Percentiles rank a stretch among this genome's conserved stretches.
Evolutionary conservation across 1,140 invertebrate genomes (phyloP).

Genomic region (Hestina assimilis): DNA sequence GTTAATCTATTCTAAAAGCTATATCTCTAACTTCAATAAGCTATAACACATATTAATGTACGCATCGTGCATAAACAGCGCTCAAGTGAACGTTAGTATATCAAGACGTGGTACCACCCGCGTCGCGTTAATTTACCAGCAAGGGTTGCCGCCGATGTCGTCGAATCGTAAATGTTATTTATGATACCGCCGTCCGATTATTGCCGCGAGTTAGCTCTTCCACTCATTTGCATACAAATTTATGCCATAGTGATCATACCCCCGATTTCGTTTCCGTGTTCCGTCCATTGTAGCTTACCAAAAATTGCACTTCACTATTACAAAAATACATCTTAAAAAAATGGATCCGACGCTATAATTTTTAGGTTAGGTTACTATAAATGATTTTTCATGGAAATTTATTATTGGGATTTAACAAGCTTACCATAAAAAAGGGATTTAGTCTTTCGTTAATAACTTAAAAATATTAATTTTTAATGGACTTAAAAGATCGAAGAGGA

Average conservation of each 20-base stretch:
- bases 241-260: slow-evolving; percentile 56
- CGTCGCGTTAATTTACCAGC: slow-evolving; percentile 54
- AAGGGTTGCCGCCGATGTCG: slow-evolving; percentile 62
- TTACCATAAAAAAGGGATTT: no score
- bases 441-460: no score
- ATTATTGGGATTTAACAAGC: no score
- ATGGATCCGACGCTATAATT: no score
- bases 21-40: neutral
- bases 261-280: slow-evolving; percentile 38
- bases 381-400: neutral
- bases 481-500: no score
- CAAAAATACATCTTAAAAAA: neutral
- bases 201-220: slow-evolving; percentile 55
- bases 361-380: no score
- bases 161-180: slow-evolving; percentile 68
- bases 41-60: slow-evolving; percentile 15
- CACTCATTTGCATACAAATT: slow-evolving; percentile 72
- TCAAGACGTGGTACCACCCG: slow-evolving; percentile 40
- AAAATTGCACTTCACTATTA: slow-evolving; percentile 1
- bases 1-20: no score
- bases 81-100: slow-evolving; percentile 5
- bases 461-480: no score
- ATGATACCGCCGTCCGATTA: slow-evolving; percentile 55
- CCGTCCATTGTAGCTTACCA: slow-evolving; percentile 17
- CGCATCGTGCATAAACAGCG: slow-evolving; percentile 16